Evolutionary conservation across 2,113 vertebrate genomes (phyloP).

Genomic region (Epinephelus fuscoguttatus): DNA sequence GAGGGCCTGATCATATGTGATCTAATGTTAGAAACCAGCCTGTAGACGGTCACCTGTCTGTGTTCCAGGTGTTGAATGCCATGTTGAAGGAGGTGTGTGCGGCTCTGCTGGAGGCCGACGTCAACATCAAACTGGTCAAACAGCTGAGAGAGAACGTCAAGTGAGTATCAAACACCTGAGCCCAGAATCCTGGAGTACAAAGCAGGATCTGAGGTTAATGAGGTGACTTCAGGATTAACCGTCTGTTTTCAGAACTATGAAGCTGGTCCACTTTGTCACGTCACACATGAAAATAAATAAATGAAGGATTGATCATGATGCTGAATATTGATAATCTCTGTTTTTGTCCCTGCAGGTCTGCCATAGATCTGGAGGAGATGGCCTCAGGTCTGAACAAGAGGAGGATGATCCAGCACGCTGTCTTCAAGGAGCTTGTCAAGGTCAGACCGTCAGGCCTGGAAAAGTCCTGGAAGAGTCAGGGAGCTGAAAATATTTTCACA

Average conservation of each 20-base stretch:
- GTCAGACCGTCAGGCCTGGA: constrained; percentile 76
- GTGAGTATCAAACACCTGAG: constrained; percentile 31
- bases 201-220: no score
- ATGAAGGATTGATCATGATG: no score
- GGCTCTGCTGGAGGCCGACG: constrained; percentile 96
- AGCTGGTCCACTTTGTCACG: no score
- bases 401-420: constrained; percentile 99
- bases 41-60: not conserved
- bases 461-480: no score
- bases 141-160: constrained; percentile 63
- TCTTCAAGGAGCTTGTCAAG: constrained; percentile 99
- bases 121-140: constrained; percentile 96
- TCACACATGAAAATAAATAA: no score
- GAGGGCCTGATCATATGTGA: no score
- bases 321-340: no score
- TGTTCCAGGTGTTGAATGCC: constrained; percentile 93
- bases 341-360: constrained; percentile 84
- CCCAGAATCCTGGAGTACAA: not conserved
- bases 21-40: no score
- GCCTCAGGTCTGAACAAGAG: constrained; percentile 99
- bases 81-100: constrained; percentile 99
- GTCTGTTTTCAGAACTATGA: no score
- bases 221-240: no score
- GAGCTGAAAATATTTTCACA: no score
- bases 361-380: constrained; percentile 99